A percentile compares a stretch with the other conserved stretches of the same genome.
These are phyloP conservation scores for Rallus limicola DNA, from an alignment of 2,113 vertebrate genomes.

Conservation along the genomic window DNA sequence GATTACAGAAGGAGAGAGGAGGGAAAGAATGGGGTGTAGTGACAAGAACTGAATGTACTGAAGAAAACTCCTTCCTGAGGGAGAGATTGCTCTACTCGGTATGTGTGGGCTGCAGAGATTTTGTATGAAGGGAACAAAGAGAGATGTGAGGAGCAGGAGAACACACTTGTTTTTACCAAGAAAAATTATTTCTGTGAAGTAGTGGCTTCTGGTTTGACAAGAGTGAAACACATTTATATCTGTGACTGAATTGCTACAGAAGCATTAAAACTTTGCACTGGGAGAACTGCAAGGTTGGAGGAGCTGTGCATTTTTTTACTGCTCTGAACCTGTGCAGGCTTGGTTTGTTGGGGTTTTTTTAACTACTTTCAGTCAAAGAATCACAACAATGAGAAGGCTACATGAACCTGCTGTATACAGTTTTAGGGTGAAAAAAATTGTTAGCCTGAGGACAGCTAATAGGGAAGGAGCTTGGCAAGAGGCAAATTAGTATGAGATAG, in stretches of 20 bases:
- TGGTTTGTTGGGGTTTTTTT: neutral
- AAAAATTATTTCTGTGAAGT: neutral
- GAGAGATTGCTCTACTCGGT: neutral
- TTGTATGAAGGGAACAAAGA: neutral
- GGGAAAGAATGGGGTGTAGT: neutral
- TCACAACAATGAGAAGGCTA: neutral
- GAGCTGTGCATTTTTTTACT: neutral
- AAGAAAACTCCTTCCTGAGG: neutral
- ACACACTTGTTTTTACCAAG: neutral
- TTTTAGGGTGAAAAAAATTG: neutral
- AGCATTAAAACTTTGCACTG: neutral
- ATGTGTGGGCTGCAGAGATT: neutral
- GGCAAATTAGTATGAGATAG: neutral
- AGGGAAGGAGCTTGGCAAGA: neutral
- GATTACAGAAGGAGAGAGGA: neutral
- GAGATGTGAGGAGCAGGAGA: neutral
- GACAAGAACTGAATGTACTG: neutral
- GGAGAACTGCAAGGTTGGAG: neutral
- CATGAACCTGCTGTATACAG: neutral
- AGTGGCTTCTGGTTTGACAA: neutral
- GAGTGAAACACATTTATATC: neutral
- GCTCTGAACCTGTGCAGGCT: neutral
- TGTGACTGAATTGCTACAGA: neutral
- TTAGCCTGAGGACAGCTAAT: neutral
- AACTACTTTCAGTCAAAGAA: neutral